These are phyloP conservation scores for Urocolius indicus DNA, from an alignment of 2,113 vertebrate species.

Conservation along the genomic window DNA sequence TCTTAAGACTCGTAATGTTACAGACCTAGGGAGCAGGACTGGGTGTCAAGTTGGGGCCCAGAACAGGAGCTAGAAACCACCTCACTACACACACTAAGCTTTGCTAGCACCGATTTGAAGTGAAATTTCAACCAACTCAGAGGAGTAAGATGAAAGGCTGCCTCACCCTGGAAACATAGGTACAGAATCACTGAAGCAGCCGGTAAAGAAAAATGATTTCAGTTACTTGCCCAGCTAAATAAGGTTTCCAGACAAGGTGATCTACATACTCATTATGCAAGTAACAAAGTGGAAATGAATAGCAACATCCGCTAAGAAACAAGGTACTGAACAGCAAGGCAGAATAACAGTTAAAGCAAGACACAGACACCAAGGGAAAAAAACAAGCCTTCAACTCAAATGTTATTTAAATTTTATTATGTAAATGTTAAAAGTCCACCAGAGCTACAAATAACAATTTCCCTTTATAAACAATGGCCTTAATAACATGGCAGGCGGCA, in stretches of 20 bases:
- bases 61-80: neutral
- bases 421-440: neutral
- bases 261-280: rapidly evolving
- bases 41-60: rapidly evolving
- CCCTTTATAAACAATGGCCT: rapidly evolving
- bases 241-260: neutral
- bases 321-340: neutral
- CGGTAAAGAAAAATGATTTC: neutral
- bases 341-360: neutral
- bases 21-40: neutral
- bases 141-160: neutral
- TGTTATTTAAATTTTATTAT: neutral
- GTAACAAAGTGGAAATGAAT: rapidly evolving
- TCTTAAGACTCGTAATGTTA: rapidly evolving
- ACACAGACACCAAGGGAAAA: rapidly evolving
- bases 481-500: rapidly evolving
- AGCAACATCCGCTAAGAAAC: neutral
- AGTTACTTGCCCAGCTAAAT: neutral
- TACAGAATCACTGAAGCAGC: neutral
- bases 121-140: neutral
- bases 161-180: rapidly evolving
- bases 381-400: neutral
- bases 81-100: neutral
- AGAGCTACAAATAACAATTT: rapidly evolving
- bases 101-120: neutral